A percentile compares a stretch with the other conserved stretches of the same genome.
phyloP scores from a whole-genome alignment of 1,140 invertebrate species.

The Cydia splendana region DNA sequence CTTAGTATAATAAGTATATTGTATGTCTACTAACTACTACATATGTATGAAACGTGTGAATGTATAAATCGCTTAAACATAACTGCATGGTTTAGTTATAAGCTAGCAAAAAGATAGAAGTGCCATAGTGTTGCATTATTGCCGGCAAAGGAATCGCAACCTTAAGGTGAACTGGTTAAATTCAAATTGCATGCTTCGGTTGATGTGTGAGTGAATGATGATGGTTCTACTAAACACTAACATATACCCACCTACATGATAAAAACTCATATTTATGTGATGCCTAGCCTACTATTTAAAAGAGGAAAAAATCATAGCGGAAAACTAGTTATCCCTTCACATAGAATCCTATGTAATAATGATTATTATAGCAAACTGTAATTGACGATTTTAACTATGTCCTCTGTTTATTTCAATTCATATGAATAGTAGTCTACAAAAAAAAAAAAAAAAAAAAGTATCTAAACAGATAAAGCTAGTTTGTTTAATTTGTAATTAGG shows the following conservation, averaged over 20 bases:
- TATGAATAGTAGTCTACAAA: no score
- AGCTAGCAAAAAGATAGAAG: conserved; percentile 2
- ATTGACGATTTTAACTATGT: background rate
- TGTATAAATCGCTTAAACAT: conserved; percentile 28
- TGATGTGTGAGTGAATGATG: conserved; percentile 2
- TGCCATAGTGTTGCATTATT: conserved; percentile 20
- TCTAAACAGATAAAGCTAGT: background rate
- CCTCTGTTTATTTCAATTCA: background rate
- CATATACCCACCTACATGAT: background rate
- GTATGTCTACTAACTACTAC: background rate
- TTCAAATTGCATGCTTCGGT: conserved; percentile 27
- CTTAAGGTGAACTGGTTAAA: conserved; percentile 8
- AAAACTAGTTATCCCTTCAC: no score
- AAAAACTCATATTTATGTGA: background rate
- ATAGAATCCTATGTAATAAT: no score
- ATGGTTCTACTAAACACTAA: background rate
- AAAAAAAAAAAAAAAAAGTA: no score
- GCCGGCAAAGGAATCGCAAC: background rate
- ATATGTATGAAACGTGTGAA: conserved; percentile 11
- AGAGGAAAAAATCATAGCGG: no score
- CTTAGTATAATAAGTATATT: background rate
- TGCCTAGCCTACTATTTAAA: no score
- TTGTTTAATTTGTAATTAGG: background rate
- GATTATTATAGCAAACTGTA: no score
- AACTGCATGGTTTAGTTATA: conserved; percentile 21